A percentile compares a stretch with the other conserved stretches of the same genome.
Evolutionary conservation across 2,888 invertebrate species (phyloP).

Genomic region (Drosophila cognata): DNA sequence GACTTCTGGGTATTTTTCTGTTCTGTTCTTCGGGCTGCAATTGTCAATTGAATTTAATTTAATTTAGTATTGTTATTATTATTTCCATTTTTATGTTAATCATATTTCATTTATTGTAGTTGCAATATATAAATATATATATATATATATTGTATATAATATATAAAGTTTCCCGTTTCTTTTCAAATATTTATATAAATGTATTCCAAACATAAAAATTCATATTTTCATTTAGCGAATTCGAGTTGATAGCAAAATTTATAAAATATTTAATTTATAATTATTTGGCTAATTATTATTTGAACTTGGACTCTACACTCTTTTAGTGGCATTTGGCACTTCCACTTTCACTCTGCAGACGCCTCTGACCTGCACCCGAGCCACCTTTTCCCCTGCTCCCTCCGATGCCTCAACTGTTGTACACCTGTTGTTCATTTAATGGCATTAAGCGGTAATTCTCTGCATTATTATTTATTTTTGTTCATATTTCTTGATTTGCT

Average conservation of each 20-base stretch:
- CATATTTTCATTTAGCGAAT: neutral
- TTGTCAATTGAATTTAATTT: no score
- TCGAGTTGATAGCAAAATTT: neutral
- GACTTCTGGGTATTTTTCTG: neutral
- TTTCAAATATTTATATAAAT: neutral
- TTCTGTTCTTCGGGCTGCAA: neutral
- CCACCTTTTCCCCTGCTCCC: neutral
- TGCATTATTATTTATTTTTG: conserved; percentile 26
- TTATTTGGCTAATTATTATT: no score
- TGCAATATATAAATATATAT: neutral
- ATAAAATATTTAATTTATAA: neutral
- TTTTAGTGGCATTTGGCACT: neutral
- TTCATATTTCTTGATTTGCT: conserved; percentile 51
- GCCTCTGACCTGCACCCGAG: neutral
- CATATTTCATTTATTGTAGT: neutral
- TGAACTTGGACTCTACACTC: neutral
- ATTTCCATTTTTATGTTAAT: neutral
- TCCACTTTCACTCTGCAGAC: conserved; percentile 25
- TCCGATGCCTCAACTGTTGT: conserved; percentile 1
- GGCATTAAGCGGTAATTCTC: conserved; percentile 52
- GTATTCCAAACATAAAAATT: neutral
- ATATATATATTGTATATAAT: no score
- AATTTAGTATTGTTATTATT: neutral
- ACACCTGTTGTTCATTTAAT: conserved; percentile 53
- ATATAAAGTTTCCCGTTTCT: neutral